Conservation (phyloP, 2,113 vertebrate genomes). For the Acrocephalus kingi region DNA sequence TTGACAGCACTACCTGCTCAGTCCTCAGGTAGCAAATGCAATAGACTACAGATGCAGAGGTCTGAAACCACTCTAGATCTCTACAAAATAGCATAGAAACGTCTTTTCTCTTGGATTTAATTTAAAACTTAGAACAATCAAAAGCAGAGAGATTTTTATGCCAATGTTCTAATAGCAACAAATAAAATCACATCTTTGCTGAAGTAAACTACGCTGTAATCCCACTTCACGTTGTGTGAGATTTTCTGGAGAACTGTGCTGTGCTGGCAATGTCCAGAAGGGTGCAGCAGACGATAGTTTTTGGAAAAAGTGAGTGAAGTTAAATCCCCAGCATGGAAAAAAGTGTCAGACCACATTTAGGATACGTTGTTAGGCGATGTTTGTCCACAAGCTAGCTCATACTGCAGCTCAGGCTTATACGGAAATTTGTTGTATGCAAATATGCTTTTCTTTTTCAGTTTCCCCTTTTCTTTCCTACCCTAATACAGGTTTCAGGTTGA, state of each 20-base stretch:
- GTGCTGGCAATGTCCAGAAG: background rate
- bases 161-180: background rate
- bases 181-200: background rate
- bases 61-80: background rate
- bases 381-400: background rate
- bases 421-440: background rate
- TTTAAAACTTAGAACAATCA: background rate
- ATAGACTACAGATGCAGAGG: background rate
- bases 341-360: background rate
- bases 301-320: background rate
- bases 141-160: background rate
- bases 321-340: background rate
- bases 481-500: background rate
- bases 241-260: background rate
- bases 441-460: background rate
- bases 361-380: background rate
- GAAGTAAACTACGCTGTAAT: background rate
- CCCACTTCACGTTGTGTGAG: too few species aligned
- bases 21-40: background rate
- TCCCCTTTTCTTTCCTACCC: background rate
- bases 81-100: background rate
- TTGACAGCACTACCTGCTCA: background rate
- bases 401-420: background rate
- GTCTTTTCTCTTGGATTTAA: background rate
- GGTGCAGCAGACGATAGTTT: slow-evolving; percentile 8